These are phyloP conservation scores for Tragopan temminckii DNA, from an alignment of 2,797 vertebrate species.

Conservation along the genomic window DNA sequence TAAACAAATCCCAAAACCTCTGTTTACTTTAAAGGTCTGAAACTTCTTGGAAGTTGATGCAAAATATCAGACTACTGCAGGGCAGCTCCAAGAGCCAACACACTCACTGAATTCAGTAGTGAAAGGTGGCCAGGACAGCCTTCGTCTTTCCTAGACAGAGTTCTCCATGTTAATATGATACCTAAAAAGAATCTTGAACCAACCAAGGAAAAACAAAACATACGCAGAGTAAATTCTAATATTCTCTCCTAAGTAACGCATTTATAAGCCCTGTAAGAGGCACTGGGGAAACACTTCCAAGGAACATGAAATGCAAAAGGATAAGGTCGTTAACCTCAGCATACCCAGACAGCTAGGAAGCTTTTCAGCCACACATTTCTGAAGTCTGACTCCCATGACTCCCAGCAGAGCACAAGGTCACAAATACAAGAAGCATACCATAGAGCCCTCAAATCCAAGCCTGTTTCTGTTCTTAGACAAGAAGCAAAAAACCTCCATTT, in stretches of 20 bases:
- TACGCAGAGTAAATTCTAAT: accelerated
- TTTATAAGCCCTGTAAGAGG: neutral
- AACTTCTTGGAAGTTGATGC: neutral
- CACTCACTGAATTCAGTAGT: neutral
- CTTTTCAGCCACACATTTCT: neutral
- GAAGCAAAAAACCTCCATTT: neutral
- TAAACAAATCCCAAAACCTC: neutral
- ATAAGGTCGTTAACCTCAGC: neutral
- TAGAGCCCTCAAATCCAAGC: neutral
- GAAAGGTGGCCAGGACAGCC: neutral
- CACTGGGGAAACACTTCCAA: neutral
- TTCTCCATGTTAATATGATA: neutral
- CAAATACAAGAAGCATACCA: neutral
- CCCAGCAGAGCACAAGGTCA: neutral
- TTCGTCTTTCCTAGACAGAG: neutral
- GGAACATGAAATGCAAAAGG: neutral
- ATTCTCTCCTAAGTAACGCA: neutral
- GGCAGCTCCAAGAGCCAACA: neutral
- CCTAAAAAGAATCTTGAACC: accelerated
- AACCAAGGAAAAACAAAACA: neutral
- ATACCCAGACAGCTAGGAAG: neutral
- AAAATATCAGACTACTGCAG: neutral
- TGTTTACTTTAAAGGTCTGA: neutral
- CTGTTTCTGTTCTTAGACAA: neutral
- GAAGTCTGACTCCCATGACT: neutral